Evolutionary conservation across 2,797 vertebrate species (phyloP).

Genomic region (Anguilla obscura): DNA sequence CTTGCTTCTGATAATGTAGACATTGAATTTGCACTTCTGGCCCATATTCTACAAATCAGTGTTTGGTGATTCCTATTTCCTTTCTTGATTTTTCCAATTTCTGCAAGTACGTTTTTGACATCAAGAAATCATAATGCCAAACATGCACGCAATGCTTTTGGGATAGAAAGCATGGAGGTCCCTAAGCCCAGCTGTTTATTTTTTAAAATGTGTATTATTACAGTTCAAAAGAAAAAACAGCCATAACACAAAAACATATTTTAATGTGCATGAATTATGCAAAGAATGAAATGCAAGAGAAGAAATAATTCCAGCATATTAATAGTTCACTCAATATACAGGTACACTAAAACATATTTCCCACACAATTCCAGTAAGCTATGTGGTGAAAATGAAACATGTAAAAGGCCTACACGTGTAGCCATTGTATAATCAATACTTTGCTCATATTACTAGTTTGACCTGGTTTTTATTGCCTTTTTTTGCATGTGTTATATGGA

Average conservation of each 20-base stretch:
- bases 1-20: slow-evolving; percentile 28
- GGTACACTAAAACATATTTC: not conserved
- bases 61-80: slow-evolving; percentile 9
- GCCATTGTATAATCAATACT: not conserved
- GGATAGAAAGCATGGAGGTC: not conserved
- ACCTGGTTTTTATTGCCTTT: not conserved
- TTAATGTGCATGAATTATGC: not conserved
- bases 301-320: not conserved
- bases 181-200: not conserved
- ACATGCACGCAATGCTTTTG: slow-evolving; percentile 6
- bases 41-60: not conserved
- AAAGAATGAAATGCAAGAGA: not conserved
- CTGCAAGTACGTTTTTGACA: slow-evolving; percentile 21
- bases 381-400: not conserved
- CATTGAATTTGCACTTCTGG: slow-evolving; percentile 26
- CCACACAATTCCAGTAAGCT: not conserved
- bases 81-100: not conserved
- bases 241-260: not conserved
- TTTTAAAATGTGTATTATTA: not conserved
- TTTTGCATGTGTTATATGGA: not conserved
- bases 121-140: not conserved
- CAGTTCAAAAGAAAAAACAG: too few relatives aligned
- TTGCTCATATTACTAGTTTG: not conserved
- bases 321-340: not conserved
- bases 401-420: not conserved